A percentile compares a stretch with the other conserved stretches of the same genome.
Conservation (phyloP, 2,797 vertebrate species). For the Sebastes oblongus region DNA sequence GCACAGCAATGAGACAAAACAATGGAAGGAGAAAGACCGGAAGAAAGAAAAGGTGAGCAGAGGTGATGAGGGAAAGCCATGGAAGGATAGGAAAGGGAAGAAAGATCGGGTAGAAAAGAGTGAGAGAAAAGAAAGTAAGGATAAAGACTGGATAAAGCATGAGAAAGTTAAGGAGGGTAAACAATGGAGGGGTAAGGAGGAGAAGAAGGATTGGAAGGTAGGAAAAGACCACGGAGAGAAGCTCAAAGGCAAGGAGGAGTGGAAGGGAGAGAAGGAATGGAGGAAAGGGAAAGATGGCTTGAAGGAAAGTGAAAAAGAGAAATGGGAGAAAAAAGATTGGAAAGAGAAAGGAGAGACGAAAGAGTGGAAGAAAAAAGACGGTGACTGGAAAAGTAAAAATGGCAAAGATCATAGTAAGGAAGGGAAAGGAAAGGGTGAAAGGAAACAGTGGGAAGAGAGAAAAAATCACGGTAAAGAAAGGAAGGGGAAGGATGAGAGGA, state of each 20-base stretch:
- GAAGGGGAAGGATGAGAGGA: slow-evolving; percentile 33
- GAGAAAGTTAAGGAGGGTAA: slow-evolving; percentile 48
- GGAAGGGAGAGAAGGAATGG: slow-evolving; percentile 52
- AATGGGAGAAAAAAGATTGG: slow-evolving; percentile 45
- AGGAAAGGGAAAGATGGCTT: slow-evolving; percentile 48
- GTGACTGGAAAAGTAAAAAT: slow-evolving; percentile 33
- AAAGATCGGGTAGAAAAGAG: slow-evolving; percentile 50
- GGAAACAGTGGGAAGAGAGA: slow-evolving; percentile 42
- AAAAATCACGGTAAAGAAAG: slow-evolving; percentile 22
- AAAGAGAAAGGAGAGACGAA: slow-evolving; percentile 54
- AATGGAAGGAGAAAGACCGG: slow-evolving; percentile 56
- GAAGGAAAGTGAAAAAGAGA: slow-evolving; percentile 50
- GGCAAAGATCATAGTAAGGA: slow-evolving; percentile 37
- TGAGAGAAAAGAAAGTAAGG: slow-evolving; percentile 47
- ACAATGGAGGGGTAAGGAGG: slow-evolving; percentile 32
- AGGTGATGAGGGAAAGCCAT: slow-evolving; percentile 59
- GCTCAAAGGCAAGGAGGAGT: slow-evolving; percentile 28
- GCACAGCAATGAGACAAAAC: slow-evolving; percentile 34
- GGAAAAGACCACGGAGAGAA: slow-evolving; percentile 36
- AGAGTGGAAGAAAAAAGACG: slow-evolving; percentile 51
- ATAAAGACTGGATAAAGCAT: slow-evolving; percentile 51
- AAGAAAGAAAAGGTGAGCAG: slow-evolving; percentile 64
- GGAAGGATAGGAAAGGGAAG: slow-evolving; percentile 55
- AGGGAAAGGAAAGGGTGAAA: slow-evolving; percentile 40
- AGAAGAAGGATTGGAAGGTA: slow-evolving; percentile 43